phyloP scores from a whole-genome alignment of 2,888 invertebrate genomes.

The Campoletis raptor region DNA sequence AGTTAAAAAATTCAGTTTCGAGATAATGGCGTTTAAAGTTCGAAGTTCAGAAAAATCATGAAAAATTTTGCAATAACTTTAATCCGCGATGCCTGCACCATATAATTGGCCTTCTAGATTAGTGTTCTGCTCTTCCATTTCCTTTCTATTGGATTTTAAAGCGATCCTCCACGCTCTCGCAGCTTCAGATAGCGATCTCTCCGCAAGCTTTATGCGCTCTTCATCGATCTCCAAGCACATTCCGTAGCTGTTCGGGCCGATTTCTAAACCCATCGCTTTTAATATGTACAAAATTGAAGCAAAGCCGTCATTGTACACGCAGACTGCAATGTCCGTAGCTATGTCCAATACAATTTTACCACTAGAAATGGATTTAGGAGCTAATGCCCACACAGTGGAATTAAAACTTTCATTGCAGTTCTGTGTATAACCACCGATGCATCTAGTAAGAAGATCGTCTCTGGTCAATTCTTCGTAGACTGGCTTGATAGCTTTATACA shows the following conservation, averaged over 20 bases:
- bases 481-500: conserved; percentile 68
- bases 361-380: conserved; percentile 65
- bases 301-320: conserved; percentile 62
- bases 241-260: conserved; percentile 60
- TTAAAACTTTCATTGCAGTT: conserved; percentile 67
- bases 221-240: conserved; percentile 61
- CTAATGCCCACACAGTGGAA: conserved; percentile 60
- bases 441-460: conserved; percentile 66
- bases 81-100: conserved; percentile 47
- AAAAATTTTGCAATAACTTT: conserved; percentile 28
- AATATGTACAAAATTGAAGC: conserved; percentile 57
- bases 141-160: conserved; percentile 56
- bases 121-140: conserved; percentile 43
- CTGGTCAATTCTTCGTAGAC: conserved; percentile 66
- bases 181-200: conserved; percentile 48
- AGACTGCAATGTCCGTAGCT: conserved; percentile 60
- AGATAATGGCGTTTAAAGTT: no score
- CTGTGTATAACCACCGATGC: conserved; percentile 64
- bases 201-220: conserved; percentile 63
- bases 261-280: conserved; percentile 56
- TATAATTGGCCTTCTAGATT: conserved; percentile 56
- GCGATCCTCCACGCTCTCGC: conserved; percentile 51
- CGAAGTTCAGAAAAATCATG: no score
- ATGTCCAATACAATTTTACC: conserved; percentile 60
- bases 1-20: no score